Evolutionary conservation across 2,888 invertebrate genomes (phyloP), one percentile per base, ranked within the genome.

Genomic region (Stenchaetothrips biformis): DNA sequence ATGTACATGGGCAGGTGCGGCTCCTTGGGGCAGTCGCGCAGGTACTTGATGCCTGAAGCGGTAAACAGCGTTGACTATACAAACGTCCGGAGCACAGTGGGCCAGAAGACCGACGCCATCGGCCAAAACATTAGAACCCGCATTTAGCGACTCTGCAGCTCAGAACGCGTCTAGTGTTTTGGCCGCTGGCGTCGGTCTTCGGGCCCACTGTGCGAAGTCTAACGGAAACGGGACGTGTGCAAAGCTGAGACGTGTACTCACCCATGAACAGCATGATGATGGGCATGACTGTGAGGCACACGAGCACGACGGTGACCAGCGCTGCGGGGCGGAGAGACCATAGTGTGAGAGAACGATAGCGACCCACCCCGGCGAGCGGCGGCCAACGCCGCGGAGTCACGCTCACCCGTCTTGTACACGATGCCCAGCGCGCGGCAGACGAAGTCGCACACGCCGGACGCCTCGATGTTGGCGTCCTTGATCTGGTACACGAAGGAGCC

Each of bases 1-100:
- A 95, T 92, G 87, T 95, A 95, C 48, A 94, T 90, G 0, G 95
- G 94, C 82, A 95, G 91, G 82, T 92, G 90, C 0, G 92, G 92
- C 86, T 94, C 92, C 78, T 90, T 89, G 0, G 95, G 95, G 83
- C 95, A 95, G 85, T 94, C 94, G 27, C 92, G 89, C 81, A 93
- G 90, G 87, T 92, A 94, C 85, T 94, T 93, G 79, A 94, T 90
- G 83, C 95, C 95, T 95, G 89, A n/a, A 86, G 86, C 80, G 7
- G 21, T 80, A 62, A 77, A 80, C 9, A 47, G 4, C 47, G 48
- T 74, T 62, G 48, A 78, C 21, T 49, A 74, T 25, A 16, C 7
- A 79, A 16, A 62, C 16, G 49, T 21, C 59, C 48, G 3, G n/a
- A n/a, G n/a, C n/a, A n/a, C n/a, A n/a, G n/a, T n/a, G n/a, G n/a